Evolutionary conservation across 2,113 vertebrate genomes (phyloP).

Genomic region (Podiceps cristatus): DNA sequence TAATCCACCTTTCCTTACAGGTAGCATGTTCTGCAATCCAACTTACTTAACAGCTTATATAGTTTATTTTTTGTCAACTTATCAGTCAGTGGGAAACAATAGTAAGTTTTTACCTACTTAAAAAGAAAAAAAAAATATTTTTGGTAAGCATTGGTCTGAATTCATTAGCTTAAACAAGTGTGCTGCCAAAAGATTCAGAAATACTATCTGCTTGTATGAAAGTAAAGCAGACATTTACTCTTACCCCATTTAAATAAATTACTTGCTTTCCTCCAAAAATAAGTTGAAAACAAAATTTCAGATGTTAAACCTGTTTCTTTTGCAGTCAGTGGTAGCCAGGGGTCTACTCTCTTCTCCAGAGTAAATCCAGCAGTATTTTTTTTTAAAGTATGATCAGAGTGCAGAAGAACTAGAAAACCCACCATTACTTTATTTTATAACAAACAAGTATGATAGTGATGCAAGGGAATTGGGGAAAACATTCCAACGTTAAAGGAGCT

Average conservation of each 20-base stretch:
- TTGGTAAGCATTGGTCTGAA: not conserved
- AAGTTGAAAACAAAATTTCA: not conserved
- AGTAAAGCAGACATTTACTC: not conserved
- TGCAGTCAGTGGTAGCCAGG: not conserved
- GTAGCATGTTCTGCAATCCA: not conserved
- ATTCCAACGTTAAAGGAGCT: not conserved
- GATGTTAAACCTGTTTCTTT: not conserved
- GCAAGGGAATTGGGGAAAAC: not conserved
- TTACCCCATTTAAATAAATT: not conserved
- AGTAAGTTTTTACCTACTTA: not conserved
- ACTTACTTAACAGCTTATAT: not conserved
- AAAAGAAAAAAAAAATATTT: not conserved
- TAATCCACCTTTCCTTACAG: not conserved
- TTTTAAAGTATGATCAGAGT: not conserved
- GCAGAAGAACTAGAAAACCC: not conserved
- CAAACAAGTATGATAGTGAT: not conserved
- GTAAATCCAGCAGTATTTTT: not conserved
- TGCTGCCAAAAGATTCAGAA: not conserved
- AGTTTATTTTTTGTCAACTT: not conserved
- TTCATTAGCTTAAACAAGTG: not conserved
- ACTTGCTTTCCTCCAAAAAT: not conserved
- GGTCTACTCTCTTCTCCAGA: not conserved
- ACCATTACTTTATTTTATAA: not conserved
- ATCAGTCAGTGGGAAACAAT: not conserved
- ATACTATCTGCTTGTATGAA: not conserved